phyloP scores from a whole-genome alignment of 2,888 invertebrate species.

The Empis livida region DNA sequence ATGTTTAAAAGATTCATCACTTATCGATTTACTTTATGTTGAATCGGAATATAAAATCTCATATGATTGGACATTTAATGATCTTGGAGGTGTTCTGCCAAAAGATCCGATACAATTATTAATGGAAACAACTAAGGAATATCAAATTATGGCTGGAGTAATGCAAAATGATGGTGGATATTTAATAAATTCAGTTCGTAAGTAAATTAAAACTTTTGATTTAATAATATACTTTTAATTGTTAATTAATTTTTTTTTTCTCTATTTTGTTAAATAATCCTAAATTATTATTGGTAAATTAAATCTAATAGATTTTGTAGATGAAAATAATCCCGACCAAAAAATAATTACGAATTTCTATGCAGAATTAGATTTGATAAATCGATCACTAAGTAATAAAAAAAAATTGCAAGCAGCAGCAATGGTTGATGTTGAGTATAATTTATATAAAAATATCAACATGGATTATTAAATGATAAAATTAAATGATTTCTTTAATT shows the following conservation, averaged over 20 bases:
- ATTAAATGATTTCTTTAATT: not conserved
- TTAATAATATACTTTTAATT: too few species aligned
- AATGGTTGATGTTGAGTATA: not conserved
- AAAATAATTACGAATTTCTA: too few species aligned
- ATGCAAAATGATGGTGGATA: slow-evolving; percentile 29
- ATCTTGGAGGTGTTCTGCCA: slow-evolving; percentile 22
- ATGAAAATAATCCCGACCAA: too few species aligned
- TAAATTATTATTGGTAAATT: too few species aligned
- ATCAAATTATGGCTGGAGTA: slow-evolving; percentile 27
- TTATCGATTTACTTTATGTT: slow-evolving; percentile 20
- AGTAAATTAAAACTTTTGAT: too few species aligned
- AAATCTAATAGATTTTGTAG: not conserved
- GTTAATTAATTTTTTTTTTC: too few species aligned
- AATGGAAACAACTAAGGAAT: slow-evolving; percentile 14
- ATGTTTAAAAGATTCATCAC: slow-evolving; percentile 23
- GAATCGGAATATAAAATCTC: slow-evolving; percentile 13
- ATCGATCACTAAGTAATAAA: too few species aligned
- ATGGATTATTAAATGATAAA: too few species aligned
- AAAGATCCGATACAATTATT: slow-evolving; percentile 8
- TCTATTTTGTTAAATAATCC: too few species aligned
- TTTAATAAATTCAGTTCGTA: not conserved
- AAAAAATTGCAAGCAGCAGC: too few species aligned
- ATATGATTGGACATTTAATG: slow-evolving; percentile 18
- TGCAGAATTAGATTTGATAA: too few species aligned
- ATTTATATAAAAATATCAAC: not conserved